Conservation (phyloP, 2,888 invertebrate genomes). For the Coelogynopora nodosa region DNA sequence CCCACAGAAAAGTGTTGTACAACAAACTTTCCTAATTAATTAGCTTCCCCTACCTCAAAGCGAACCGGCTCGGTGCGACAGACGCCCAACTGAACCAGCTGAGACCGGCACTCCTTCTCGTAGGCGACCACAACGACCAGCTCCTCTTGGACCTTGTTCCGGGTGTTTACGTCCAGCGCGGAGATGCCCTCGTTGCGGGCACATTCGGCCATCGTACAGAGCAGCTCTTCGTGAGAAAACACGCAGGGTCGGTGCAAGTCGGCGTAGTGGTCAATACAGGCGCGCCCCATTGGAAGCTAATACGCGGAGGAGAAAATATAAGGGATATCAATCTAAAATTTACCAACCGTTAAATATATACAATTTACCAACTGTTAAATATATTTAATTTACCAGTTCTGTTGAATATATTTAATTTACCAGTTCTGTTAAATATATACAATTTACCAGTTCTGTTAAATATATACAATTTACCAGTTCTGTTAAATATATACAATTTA, state of each 20-base stretch:
- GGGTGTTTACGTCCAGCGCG: conserved; percentile 34
- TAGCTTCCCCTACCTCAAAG: too few species aligned
- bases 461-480: too few species aligned
- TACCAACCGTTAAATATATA: neutral
- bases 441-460: too few species aligned
- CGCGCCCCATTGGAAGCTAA: conserved; percentile 85
- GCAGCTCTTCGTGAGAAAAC: conserved; percentile 97
- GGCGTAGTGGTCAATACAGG: conserved; percentile 89
- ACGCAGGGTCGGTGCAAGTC: conserved; percentile 87
- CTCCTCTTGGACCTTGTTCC: conserved; percentile 36
- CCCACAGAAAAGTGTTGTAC: too few species aligned
- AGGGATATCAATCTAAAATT: neutral
- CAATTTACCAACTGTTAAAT: too few species aligned
- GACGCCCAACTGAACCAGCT: neutral
- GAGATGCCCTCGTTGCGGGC: conserved; percentile 32
- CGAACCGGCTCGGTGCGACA: neutral
- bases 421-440: too few species aligned
- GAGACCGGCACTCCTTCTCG: conserved; percentile 8
- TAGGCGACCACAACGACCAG: conserved; percentile 3
- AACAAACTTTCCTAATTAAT: too few species aligned
- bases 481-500: too few species aligned
- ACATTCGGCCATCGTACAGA: conserved; percentile 86
- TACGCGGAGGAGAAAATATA: conserved; percentile 49
- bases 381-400: too few species aligned
- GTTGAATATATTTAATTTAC: too few species aligned